Evolutionary conservation across 2,113 vertebrate genomes (phyloP).

Genomic region (Neomonachus schauinslandi): DNA sequence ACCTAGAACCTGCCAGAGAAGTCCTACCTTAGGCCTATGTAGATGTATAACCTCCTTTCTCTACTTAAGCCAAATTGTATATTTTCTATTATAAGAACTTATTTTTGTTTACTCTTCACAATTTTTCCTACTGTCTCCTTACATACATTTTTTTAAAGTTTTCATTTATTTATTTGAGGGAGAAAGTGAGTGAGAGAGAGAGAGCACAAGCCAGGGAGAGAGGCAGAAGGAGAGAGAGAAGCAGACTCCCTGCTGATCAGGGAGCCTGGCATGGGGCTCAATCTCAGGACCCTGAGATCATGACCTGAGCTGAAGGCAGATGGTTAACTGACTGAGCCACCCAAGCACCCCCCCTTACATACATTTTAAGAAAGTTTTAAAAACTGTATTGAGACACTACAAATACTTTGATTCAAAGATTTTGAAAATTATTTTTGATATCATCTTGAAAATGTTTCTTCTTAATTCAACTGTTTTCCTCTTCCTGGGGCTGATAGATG

Average conservation of each 20-base stretch:
- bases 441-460: neutral
- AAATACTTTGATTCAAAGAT: neutral
- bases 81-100: neutral
- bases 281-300: too few relatives aligned
- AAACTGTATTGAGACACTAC: neutral
- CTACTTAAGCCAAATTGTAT: neutral
- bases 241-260: too few relatives aligned
- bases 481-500: neutral
- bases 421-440: neutral
- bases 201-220: too few relatives aligned
- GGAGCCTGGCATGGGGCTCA: too few relatives aligned
- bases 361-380: conserved; percentile 25
- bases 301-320: too few relatives aligned
- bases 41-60: neutral
- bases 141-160: neutral
- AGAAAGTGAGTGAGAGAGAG: too few relatives aligned
- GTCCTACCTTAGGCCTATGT: neutral
- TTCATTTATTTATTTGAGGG: too few relatives aligned
- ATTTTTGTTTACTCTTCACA: neutral
- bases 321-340: too few relatives aligned
- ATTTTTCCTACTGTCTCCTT: neutral
- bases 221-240: too few relatives aligned
- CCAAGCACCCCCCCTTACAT: neutral
- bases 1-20: neutral
- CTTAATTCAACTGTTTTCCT: neutral